phyloP scores from a whole-genome alignment of 37 sponge, comb jelly and placozoan genomes.

The Dysidea cf. avara region DNA sequence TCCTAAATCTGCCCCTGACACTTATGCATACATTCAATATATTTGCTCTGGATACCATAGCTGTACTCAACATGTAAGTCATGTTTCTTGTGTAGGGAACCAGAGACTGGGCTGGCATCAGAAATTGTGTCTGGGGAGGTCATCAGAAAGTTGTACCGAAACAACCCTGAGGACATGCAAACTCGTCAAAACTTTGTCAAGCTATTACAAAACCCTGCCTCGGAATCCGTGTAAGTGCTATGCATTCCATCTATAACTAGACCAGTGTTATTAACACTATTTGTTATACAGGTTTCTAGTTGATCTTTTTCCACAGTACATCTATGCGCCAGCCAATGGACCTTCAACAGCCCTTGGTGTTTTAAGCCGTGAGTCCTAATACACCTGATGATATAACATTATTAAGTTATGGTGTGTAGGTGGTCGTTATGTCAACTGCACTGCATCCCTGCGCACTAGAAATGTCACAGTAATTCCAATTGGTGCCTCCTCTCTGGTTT shows the following conservation, averaged over 20 bases:
- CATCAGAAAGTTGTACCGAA: background rate
- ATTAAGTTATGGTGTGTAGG: background rate
- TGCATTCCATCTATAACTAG: no score
- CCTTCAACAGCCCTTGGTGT: background rate
- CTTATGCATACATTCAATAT: no score
- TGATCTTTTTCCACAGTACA: conserved; percentile 42
- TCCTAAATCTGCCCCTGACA: no score
- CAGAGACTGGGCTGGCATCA: background rate
- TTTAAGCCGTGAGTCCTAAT: conserved; percentile 25
- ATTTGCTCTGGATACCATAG: no score
- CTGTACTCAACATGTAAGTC: no score
- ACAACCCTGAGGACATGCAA: background rate
- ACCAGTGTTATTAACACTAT: no score
- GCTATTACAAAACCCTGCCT: conserved; percentile 1
- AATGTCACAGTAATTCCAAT: no score
- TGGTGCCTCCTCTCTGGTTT: no score
- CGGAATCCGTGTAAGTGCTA: no score
- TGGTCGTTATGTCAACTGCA: background rate
- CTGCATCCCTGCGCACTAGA: no score
- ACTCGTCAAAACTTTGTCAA: background rate
- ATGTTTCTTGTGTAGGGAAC: no score
- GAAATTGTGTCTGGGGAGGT: conserved; percentile 12
- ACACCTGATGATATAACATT: background rate
- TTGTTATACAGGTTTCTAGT: conserved; percentile 16
- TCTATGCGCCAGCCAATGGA: conserved; percentile 54